Evolutionary conservation across 2,113 vertebrate species (phyloP).

Genomic region (Urocitellus parryii): DNA sequence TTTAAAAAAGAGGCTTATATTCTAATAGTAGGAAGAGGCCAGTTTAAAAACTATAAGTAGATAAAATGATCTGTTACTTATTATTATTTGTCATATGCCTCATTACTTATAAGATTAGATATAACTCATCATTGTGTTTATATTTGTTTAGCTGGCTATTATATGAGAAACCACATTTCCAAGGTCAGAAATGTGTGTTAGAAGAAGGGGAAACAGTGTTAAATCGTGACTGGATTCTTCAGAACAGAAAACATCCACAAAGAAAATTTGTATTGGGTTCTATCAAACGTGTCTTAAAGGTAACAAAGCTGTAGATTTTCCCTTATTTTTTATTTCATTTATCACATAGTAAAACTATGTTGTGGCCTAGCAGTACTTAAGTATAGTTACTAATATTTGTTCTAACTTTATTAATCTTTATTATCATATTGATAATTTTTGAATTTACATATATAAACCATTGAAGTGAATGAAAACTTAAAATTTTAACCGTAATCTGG

Average conservation of each 20-base stretch:
- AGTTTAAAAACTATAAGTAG: not conserved
- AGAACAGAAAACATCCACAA: slow-evolving; percentile 71
- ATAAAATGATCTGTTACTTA: not conserved
- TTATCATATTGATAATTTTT: slow-evolving; percentile 18
- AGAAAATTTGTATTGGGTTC: slow-evolving; percentile 89
- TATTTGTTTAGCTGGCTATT: slow-evolving; percentile 91
- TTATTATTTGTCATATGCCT: slow-evolving; percentile 10
- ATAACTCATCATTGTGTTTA: slow-evolving; percentile 13
- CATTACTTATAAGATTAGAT: slow-evolving; percentile 52
- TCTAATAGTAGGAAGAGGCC: not conserved
- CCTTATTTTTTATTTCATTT: not conserved
- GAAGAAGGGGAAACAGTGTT: slow-evolving; percentile 92
- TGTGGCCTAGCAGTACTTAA: not conserved
- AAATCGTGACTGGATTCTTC: slow-evolving; percentile 85
- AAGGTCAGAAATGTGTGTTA: slow-evolving; percentile 89
- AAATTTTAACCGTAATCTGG: not conserved
- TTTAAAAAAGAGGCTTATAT: not conserved
- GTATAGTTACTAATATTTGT: slow-evolving; percentile 37
- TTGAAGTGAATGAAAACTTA: slow-evolving; percentile 37
- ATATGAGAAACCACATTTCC: slow-evolving; percentile 91
- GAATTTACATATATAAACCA: not conserved
- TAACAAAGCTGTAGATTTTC: slow-evolving; percentile 69
- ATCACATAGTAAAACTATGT: not conserved
- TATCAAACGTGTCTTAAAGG: slow-evolving; percentile 90
- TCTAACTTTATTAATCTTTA: not conserved